A percentile compares a stretch with the other conserved stretches of the same genome.
Evolutionary conservation across 2,113 vertebrate genomes (phyloP).

Genomic region (Bombycilla garrulus): DNA sequence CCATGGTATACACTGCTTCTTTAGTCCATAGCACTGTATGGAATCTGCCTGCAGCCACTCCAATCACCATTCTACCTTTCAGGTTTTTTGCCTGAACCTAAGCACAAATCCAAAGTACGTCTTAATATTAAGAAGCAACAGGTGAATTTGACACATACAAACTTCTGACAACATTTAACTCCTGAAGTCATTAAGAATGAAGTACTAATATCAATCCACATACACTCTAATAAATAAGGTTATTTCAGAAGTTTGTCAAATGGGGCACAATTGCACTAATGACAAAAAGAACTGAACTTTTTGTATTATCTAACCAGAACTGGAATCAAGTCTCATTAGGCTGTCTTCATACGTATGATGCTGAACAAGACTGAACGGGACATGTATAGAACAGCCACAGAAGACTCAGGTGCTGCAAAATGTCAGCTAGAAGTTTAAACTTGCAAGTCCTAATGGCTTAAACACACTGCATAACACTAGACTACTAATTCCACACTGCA

Average conservation of each 20-base stretch:
- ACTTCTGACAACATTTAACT: background rate
- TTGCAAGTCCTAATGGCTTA: background rate
- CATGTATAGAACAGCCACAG: background rate
- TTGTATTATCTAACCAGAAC: background rate
- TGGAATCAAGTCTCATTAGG: background rate
- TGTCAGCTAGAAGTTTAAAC: background rate
- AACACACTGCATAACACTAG: background rate
- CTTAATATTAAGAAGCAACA: slow-evolving; percentile 15
- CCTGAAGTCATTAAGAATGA: background rate
- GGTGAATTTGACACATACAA: background rate
- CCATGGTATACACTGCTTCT: slow-evolving; percentile 94
- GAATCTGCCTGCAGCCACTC: slow-evolving; percentile 94
- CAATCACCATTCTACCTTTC: slow-evolving; percentile 88
- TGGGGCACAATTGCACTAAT: background rate
- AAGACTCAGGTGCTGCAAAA: background rate
- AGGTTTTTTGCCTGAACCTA: slow-evolving; percentile 91
- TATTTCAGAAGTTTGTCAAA: slow-evolving; percentile 22
- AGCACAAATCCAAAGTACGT: slow-evolving; percentile 55
- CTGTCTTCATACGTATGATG: background rate
- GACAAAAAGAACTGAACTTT: background rate
- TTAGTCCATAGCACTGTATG: slow-evolving; percentile 95
- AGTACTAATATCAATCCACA: background rate
- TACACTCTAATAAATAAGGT: background rate
- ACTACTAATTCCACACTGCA: background rate
- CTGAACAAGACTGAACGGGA: background rate